These are phyloP conservation scores for Dynastes tityus DNA, from an alignment of 2,888 invertebrate genomes.

Conservation along the genomic window DNA sequence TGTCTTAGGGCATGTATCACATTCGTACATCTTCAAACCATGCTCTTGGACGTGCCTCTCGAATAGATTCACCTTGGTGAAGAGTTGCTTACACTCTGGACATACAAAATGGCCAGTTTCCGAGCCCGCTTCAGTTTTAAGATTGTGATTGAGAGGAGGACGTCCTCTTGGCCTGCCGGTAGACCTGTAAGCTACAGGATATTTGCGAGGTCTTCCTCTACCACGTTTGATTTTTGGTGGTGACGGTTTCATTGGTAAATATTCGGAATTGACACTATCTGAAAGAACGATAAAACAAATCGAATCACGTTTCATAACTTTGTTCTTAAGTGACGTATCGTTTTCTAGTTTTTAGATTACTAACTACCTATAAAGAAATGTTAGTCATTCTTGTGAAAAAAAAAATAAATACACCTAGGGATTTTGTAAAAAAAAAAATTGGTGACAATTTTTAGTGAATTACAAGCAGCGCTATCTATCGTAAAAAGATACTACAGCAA, in stretches of 20 bases:
- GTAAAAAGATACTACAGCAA: too few relatives aligned
- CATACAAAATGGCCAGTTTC: slow-evolving; percentile 63
- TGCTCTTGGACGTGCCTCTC: slow-evolving; percentile 65
- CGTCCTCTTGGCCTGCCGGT: slow-evolving; percentile 58
- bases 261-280: slow-evolving; percentile 66
- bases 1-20: slow-evolving; percentile 69
- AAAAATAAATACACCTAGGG: too few relatives aligned
- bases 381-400: too few relatives aligned
- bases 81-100: slow-evolving; percentile 63
- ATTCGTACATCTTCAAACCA: slow-evolving; percentile 63
- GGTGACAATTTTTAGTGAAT: too few relatives aligned
- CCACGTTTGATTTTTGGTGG: slow-evolving; percentile 59
- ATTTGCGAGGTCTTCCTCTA: slow-evolving; percentile 66
- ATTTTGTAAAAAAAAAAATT: too few relatives aligned
- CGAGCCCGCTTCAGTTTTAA: slow-evolving; percentile 56
- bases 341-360: too few relatives aligned
- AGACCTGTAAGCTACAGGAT: slow-evolving; percentile 55
- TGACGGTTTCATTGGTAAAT: slow-evolving; percentile 62
- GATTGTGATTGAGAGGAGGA: slow-evolving; percentile 57
- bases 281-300: slow-evolving; percentile 39
- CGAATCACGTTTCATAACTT: too few relatives aligned
- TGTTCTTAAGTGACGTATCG: too few relatives aligned
- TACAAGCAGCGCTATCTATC: too few relatives aligned
- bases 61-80: slow-evolving; percentile 62
- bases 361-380: too few relatives aligned